Evolutionary conservation across 1,140 invertebrate species (phyloP).

Genomic region (Drosophila arizonae): DNA sequence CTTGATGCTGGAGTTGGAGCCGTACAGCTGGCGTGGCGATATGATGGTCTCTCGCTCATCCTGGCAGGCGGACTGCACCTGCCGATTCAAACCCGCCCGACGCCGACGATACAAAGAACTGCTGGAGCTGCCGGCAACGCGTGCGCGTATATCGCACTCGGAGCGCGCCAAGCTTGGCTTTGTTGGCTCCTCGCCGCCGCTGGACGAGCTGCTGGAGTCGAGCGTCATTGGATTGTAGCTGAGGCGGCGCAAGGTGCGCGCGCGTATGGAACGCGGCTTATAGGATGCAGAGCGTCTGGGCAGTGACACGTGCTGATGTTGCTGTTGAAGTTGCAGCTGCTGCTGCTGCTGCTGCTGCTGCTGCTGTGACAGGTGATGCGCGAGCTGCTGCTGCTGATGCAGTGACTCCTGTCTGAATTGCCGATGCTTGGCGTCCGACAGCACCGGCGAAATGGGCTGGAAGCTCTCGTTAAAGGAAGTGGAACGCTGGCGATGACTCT

Average conservation of each 20-base stretch:
- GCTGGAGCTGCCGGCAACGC: constrained; percentile 57
- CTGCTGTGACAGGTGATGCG: constrained; percentile 3
- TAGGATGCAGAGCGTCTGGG: constrained; percentile 67
- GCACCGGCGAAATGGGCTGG: constrained; percentile 76
- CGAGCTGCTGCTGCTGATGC: constrained; percentile 3
- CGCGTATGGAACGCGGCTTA: constrained; percentile 82
- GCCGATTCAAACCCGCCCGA: constrained; percentile 60
- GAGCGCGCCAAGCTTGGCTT: constrained; percentile 82
- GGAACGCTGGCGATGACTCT: constrained; percentile 74
- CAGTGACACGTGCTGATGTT: constrained; percentile 23
- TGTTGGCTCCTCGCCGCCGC: constrained; percentile 65
- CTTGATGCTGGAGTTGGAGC: constrained; percentile 83
- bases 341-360: background rate
- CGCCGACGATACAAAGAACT: constrained; percentile 61
- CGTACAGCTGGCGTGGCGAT: constrained; percentile 77
- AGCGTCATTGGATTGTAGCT: constrained; percentile 84
- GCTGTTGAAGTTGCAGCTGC: constrained; percentile 11
- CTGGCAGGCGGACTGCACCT: constrained; percentile 68
- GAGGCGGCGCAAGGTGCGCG: constrained; percentile 84
- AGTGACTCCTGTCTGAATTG: constrained; percentile 41
- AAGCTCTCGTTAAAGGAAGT: constrained; percentile 82
- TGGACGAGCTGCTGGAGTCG: constrained; percentile 82
- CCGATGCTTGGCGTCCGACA: constrained; percentile 50
- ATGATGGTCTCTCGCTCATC: constrained; percentile 66
- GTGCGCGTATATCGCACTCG: constrained; percentile 82